Percentiles rank a stretch among this genome's conserved stretches.
These are phyloP conservation scores for Megaptera novaeangliae DNA, from an alignment of 2,113 vertebrate genomes.

Conservation along the genomic window DNA sequence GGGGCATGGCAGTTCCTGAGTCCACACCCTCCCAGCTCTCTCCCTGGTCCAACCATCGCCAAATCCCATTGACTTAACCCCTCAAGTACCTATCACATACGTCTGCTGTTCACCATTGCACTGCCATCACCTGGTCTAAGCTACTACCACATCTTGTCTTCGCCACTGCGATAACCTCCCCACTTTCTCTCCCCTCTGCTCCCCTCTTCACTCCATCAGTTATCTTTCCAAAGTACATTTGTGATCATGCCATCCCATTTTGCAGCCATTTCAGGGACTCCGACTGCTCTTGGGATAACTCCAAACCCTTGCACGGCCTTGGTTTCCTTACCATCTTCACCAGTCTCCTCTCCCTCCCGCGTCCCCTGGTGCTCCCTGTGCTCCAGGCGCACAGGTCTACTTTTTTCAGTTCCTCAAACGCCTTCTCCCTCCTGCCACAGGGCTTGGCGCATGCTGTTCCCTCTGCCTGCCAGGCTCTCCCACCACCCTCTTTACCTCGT, in stretches of 20 bases:
- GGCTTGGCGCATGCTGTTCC: fast-evolving
- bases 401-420: neutral
- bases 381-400: neutral
- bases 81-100: fast-evolving
- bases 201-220: neutral
- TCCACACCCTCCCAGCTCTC: neutral
- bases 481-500: neutral
- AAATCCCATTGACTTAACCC: neutral
- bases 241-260: neutral
- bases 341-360: neutral
- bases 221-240: neutral
- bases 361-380: neutral
- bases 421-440: neutral
- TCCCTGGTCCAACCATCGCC: neutral
- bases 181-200: neutral
- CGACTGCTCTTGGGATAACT: neutral
- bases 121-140: neutral
- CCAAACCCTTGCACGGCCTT: neutral
- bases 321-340: neutral
- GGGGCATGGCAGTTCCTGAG: neutral
- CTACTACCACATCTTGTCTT: neutral
- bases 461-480: neutral
- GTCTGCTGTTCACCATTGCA: neutral
- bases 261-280: neutral
- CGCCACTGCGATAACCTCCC: neutral